Evolutionary conservation across 2,113 vertebrate genomes (phyloP), one percentile per base, ranked within the genome.

Genomic region (Bagarius yarrelli): DNA sequence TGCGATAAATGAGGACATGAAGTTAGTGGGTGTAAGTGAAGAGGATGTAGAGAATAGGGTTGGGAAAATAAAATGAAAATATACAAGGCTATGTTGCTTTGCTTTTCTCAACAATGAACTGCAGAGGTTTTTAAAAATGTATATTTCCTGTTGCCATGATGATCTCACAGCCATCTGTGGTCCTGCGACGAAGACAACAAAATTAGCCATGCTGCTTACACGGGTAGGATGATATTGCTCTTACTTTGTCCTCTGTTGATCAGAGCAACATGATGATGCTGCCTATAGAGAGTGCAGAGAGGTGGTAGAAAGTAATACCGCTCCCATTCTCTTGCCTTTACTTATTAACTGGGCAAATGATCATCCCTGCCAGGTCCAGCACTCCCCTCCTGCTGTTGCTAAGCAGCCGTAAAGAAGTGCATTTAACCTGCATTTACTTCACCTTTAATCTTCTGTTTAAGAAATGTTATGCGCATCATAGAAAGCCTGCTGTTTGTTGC

Each of bases 361-460:
- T 71, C 3, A 4, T 52, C 25, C 47, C 34, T 25, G 67, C 67
- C 79, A 73, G 53, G 36, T 25, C 74, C 76, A 78, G 60, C 14
- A 56, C 19, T 6, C 44, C 57, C 50, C 40, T 53, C 44, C n/a
- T 27, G n/a, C 69, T 53, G 85, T 86, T 84, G 83, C 83, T 86
- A 84, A 79, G 85, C 83, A 84, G 81, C 78, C 23, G n/a, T 30
- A 44, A 57, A 77, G 76, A 8, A 34, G 63, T 78, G 76, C 78
- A 44, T 53, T 83, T 83, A 79, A 74, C 82, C 77, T 79, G 82
- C 59, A 67, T 67, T 73, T 75, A n/a, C 55, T 44, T 59, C 34
- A 50, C 27, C 34, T 79, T 79, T 79, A 52, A 79, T 70, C 59
- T 63, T 52, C 59, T 63, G 9, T 50, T 55, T 60, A 21, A 25